Conservation (phyloP, 2,113 vertebrate species). For the Chionis minor region DNA sequence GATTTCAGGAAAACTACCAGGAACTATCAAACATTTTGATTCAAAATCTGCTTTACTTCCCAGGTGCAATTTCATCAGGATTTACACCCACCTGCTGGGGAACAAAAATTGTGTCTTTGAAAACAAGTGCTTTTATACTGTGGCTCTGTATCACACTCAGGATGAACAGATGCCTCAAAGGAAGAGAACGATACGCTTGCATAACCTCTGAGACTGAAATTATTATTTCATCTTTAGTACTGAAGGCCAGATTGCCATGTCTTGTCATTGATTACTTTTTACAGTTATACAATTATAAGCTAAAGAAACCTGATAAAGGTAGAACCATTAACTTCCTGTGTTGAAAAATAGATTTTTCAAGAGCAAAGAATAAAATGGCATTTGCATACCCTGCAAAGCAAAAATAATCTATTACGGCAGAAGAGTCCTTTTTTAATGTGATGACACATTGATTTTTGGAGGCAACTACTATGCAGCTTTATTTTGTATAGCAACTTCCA, state of each 20-base stretch:
- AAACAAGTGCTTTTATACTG: background rate
- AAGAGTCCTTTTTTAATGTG: background rate
- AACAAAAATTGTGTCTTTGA: background rate
- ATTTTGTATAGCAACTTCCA: conserved; percentile 26
- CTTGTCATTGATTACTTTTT: background rate
- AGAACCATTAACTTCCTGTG: background rate
- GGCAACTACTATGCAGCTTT: conserved; percentile 11
- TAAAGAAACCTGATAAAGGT: background rate
- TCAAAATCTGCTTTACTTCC: background rate
- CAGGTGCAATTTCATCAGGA: background rate
- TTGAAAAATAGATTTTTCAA: background rate
- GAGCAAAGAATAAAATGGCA: background rate
- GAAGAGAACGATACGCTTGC: background rate
- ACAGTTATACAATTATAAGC: background rate
- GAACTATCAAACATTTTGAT: background rate
- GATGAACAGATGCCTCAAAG: background rate
- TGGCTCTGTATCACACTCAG: background rate
- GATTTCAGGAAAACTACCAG: background rate
- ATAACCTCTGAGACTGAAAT: background rate
- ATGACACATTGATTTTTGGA: conserved; percentile 4
- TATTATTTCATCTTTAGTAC: background rate
- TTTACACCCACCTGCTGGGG: background rate
- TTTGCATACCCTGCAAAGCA: background rate
- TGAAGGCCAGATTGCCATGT: background rate
- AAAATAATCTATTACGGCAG: background rate